Evolutionary conservation across 30 jellyfish, hydroid and myxozoan species (phyloP).

Genomic region (Catostylus mosaicus): DNA sequence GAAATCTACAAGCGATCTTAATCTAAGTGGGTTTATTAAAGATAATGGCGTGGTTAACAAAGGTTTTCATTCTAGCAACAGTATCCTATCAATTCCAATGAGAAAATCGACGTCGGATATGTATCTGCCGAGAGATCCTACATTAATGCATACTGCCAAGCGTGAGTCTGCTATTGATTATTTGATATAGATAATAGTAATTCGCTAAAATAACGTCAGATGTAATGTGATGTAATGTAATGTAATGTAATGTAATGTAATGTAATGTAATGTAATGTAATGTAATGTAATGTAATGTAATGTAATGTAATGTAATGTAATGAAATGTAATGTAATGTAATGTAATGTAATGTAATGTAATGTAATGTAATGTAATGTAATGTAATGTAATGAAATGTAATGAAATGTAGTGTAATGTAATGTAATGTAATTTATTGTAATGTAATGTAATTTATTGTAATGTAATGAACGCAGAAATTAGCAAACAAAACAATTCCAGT

Average conservation of each 20-base stretch:
- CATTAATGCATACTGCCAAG: background rate
- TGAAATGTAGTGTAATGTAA: background rate
- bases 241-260: too few species aligned
- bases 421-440: too few species aligned
- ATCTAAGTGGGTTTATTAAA: background rate
- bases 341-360: background rate
- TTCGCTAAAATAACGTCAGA: too few species aligned
- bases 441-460: too few species aligned
- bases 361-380: background rate
- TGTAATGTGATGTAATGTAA: too few species aligned
- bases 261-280: too few species aligned
- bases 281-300: too few species aligned
- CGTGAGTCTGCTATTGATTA: slow-evolving; percentile 16
- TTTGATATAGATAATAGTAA: too few species aligned
- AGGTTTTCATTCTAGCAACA: slow-evolving; percentile 39
- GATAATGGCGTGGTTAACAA: slow-evolving; percentile 18
- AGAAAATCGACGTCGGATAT: slow-evolving; percentile 19
- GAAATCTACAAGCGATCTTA: background rate
- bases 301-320: background rate
- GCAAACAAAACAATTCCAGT: too few species aligned
- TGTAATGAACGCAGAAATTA: too few species aligned
- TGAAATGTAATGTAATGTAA: background rate
- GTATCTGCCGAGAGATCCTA: slow-evolving; percentile 30
- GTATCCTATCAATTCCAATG: slow-evolving; percentile 27
- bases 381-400: too few species aligned